Conservation (phyloP, 2,888 invertebrate genomes). For the Deilephila porcellus region DNA sequence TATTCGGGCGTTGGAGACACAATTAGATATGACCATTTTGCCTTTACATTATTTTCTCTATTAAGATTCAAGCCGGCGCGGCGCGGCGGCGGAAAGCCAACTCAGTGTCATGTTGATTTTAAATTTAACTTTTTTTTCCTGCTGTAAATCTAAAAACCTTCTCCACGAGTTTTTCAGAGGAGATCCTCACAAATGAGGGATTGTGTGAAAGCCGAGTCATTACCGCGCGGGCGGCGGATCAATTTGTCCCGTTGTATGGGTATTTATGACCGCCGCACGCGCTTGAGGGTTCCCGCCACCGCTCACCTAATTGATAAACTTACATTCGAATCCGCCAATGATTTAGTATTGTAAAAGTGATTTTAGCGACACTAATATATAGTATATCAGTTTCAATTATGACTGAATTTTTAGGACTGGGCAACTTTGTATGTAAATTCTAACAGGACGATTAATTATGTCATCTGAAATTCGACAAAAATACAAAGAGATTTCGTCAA, state of each 20-base stretch:
- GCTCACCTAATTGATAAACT: conserved; percentile 25
- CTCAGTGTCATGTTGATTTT: neutral
- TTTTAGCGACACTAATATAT: too few species aligned
- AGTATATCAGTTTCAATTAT: too few species aligned
- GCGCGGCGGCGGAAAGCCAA: too few species aligned
- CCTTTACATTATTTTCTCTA: too few species aligned
- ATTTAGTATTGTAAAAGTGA: neutral
- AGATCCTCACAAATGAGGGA: conserved; percentile 52
- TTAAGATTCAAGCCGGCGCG: too few species aligned
- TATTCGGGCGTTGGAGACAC: too few species aligned
- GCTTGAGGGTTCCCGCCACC: neutral
- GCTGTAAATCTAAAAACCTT: conserved; percentile 12
- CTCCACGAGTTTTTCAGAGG: conserved; percentile 23
- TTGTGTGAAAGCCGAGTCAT: conserved; percentile 43
- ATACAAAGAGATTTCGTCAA: neutral
- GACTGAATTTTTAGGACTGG: too few species aligned
- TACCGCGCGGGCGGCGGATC: conserved; percentile 45
- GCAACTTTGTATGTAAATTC: too few species aligned
- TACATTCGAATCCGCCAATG: neutral
- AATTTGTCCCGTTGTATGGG: conserved; percentile 44
- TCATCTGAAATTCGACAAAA: neutral
- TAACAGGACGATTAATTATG: too few species aligned
- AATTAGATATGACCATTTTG: too few species aligned
- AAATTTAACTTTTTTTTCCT: conserved; percentile 31
- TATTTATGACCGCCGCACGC: conserved; percentile 44